Percentiles rank a stretch among this genome's conserved stretches.
These are phyloP conservation scores for Coryphaenoides rupestris DNA, from an alignment of 2,113 vertebrate genomes.

Conservation along the genomic window DNA sequence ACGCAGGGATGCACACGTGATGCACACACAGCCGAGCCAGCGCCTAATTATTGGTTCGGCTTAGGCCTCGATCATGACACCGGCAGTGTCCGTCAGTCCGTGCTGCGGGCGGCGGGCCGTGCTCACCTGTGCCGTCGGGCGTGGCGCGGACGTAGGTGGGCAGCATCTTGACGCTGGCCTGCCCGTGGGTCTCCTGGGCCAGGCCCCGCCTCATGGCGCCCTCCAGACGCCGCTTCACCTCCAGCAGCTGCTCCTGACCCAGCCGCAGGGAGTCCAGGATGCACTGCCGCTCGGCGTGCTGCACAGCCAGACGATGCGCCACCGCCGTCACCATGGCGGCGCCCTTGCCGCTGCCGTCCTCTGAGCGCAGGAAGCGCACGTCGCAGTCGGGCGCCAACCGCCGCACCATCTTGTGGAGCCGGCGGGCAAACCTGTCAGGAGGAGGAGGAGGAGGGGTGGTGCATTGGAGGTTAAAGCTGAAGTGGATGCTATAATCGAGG, in stretches of 20 bases:
- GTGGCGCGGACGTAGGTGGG: constrained; percentile 91
- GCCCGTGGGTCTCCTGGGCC: constrained; percentile 70
- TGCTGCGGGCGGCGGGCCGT: neutral
- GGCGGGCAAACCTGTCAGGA: constrained; percentile 80
- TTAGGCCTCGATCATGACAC: too few relatives aligned
- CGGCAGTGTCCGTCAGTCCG: neutral
- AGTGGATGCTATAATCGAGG: too few relatives aligned
- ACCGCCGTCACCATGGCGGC: constrained; percentile 97
- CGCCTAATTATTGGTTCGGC: too few relatives aligned
- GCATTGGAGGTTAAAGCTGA: neutral
- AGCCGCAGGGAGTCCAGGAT: constrained; percentile 80
- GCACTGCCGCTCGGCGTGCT: constrained; percentile 80
- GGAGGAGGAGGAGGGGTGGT: neutral
- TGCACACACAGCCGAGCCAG: too few relatives aligned
- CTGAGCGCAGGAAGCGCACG: constrained; percentile 86
- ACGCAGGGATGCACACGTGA: too few relatives aligned
- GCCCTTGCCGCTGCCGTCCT: constrained; percentile 92
- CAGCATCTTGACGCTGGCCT: constrained; percentile 87
- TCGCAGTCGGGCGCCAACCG: constrained; percentile 89
- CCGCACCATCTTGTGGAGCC: constrained; percentile 87
- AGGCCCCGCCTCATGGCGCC: constrained; percentile 81
- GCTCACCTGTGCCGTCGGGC: constrained; percentile 89
- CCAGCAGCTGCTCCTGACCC: constrained; percentile 81
- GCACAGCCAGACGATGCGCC: constrained; percentile 84
- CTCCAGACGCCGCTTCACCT: constrained; percentile 85